Evolutionary conservation across 2,113 vertebrate genomes (phyloP).

Genomic region (Pantherophis guttatus): DNA sequence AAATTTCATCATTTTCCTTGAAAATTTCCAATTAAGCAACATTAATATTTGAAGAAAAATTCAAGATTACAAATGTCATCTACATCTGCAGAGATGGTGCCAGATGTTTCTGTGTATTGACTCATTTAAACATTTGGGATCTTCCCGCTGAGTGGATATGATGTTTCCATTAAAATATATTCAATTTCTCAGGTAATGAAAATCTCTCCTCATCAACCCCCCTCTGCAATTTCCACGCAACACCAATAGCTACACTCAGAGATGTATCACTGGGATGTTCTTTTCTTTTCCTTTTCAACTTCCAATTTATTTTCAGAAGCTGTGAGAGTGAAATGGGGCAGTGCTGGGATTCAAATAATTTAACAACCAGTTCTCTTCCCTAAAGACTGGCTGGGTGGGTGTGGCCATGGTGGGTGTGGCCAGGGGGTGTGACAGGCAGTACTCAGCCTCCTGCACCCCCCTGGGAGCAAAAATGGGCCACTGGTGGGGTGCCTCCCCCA

Average conservation of each 20-base stretch:
- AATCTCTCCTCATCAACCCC: not conserved
- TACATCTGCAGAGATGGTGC: constrained; percentile 50
- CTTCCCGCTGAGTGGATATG: constrained; percentile 24
- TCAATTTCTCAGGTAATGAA: not conserved
- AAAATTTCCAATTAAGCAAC: constrained; percentile 62
- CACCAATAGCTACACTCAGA: not conserved
- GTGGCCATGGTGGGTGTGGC: no score
- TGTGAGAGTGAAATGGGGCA: no score
- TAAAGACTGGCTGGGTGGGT: no score
- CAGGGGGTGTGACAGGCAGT: no score
- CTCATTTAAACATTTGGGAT: constrained; percentile 36
- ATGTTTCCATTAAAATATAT: constrained; percentile 3
- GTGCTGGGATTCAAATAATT: no score
- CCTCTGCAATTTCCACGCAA: not conserved
- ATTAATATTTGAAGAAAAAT: constrained; percentile 61
- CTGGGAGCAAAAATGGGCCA: no score
- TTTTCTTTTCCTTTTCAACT: not conserved
- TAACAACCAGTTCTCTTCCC: no score
- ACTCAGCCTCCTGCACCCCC: no score
- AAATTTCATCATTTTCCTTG: constrained; percentile 64
- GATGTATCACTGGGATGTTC: not conserved
- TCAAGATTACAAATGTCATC: constrained; percentile 58
- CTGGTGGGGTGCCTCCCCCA: no score
- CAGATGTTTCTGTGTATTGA: constrained; percentile 49
- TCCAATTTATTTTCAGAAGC: not conserved